Conservation (phyloP, 2,888 invertebrate species). For the Limulus polyphemus region DNA sequence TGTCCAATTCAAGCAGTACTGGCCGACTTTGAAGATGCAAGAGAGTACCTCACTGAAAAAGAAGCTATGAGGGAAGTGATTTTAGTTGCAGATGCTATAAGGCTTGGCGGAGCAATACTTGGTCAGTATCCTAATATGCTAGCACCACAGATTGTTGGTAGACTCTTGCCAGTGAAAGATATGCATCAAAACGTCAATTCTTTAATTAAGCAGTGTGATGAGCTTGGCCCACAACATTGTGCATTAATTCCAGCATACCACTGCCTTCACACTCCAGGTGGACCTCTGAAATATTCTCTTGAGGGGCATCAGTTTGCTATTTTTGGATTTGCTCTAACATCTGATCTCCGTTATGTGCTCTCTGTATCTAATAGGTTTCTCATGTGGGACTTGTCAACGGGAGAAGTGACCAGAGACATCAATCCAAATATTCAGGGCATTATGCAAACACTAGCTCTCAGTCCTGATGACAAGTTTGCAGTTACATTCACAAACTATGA, state of each 20-base stretch:
- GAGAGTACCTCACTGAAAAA: slow-evolving; percentile 59
- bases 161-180: slow-evolving; percentile 73
- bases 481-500: slow-evolving; percentile 92
- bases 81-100: slow-evolving; percentile 82
- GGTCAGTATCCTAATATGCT: slow-evolving; percentile 88
- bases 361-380: slow-evolving; percentile 93
- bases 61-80: slow-evolving; percentile 72
- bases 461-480: slow-evolving; percentile 90
- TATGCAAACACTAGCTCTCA: slow-evolving; percentile 82
- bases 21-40: slow-evolving; percentile 88
- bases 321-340: slow-evolving; percentile 77
- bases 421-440: slow-evolving; percentile 83
- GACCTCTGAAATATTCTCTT: slow-evolving; percentile 91
- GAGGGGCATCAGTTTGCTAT: slow-evolving; percentile 98
- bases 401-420: slow-evolving; percentile 81
- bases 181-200: slow-evolving; percentile 66
- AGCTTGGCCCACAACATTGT: slow-evolving; percentile 73
- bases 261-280: slow-evolving; percentile 96
- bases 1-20: slow-evolving; percentile 90
- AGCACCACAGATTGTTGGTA: slow-evolving; percentile 81
- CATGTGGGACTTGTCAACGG: slow-evolving; percentile 91
- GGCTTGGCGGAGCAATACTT: slow-evolving; percentile 86
- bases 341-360: slow-evolving; percentile 81
- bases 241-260: slow-evolving; percentile 86
- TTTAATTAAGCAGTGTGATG: slow-evolving; percentile 79